Percentiles rank a stretch among this genome's conserved stretches.
phyloP scores from a whole-genome alignment of 2,888 invertebrate genomes.

The Rhopalosiphum nymphaeae region DNA sequence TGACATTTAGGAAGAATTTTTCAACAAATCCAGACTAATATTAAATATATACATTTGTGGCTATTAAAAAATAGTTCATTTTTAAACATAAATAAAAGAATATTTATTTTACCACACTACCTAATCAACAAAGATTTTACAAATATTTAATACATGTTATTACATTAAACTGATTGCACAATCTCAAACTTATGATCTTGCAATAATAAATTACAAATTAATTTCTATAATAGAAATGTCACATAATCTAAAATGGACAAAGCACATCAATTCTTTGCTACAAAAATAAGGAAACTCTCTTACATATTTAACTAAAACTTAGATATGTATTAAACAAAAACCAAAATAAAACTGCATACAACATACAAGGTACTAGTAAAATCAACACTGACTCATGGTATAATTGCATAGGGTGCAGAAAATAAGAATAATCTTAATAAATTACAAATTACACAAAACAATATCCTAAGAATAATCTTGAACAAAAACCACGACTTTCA shows the following conservation, averaged over 20 bases:
- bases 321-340: background rate
- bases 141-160: background rate
- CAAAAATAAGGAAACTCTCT: background rate
- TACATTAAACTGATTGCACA: too few relatives aligned
- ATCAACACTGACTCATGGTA: background rate
- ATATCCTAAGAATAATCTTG: too few relatives aligned
- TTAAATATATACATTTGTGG: background rate
- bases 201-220: background rate
- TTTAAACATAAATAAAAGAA: background rate
- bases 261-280: too few relatives aligned
- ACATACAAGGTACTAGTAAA: background rate
- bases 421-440: background rate
- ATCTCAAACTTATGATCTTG: background rate
- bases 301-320: background rate
- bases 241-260: too few relatives aligned
- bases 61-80: background rate
- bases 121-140: background rate
- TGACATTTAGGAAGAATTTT: background rate
- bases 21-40: background rate
- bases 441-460: too few relatives aligned
- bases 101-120: background rate
- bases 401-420: background rate
- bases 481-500: too few relatives aligned
- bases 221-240: background rate
- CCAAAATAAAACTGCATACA: background rate